Percentiles rank a stretch among this genome's conserved stretches.
Evolutionary conservation across 2,888 invertebrate genomes (phyloP).

Genomic region (Ischnus inquisitorius): DNA sequence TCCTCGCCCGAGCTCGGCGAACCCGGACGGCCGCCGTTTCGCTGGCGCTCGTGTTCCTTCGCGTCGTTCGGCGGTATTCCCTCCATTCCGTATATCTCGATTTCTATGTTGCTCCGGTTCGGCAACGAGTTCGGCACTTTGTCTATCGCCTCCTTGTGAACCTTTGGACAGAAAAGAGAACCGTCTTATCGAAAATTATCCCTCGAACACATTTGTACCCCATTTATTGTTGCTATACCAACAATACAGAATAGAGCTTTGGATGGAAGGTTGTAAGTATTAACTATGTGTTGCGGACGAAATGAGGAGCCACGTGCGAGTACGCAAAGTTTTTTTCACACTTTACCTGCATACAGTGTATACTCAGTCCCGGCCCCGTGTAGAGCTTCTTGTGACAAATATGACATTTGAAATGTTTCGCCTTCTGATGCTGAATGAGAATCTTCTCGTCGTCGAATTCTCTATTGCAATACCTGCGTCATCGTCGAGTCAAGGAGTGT

Average conservation of each 20-base stretch:
- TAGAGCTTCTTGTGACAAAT: conserved; percentile 99
- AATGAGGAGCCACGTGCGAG: no score
- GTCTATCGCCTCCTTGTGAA: conserved; percentile 99
- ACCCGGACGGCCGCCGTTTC: conserved; percentile 89
- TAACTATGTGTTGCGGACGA: no score
- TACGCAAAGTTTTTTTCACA: conserved; percentile 17
- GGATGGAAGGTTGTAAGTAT: no score
- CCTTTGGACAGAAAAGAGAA: conserved; percentile 86
- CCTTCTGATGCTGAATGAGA: conserved; percentile 99
- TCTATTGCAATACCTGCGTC: conserved; percentile 98
- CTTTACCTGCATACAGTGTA: conserved; percentile 99
- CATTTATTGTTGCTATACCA: conserved; percentile 7
- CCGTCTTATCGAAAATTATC: background rate
- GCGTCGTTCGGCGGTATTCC: conserved; percentile 98
- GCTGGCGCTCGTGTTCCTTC: conserved; percentile 96
- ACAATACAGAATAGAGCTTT: no score
- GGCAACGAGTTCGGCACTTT: conserved; percentile 99
- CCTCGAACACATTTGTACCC: background rate
- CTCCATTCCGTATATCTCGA: conserved; percentile 99
- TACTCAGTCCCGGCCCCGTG: conserved; percentile 98
- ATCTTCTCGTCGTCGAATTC: conserved; percentile 99
- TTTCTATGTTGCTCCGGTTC: conserved; percentile 98
- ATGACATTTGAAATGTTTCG: conserved; percentile 99
- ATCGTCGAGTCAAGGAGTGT: background rate
- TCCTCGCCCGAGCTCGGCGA: conserved; percentile 94